phyloP scores from a whole-genome alignment of 2,113 vertebrate species.

The Elaphurus davidianus region DNA sequence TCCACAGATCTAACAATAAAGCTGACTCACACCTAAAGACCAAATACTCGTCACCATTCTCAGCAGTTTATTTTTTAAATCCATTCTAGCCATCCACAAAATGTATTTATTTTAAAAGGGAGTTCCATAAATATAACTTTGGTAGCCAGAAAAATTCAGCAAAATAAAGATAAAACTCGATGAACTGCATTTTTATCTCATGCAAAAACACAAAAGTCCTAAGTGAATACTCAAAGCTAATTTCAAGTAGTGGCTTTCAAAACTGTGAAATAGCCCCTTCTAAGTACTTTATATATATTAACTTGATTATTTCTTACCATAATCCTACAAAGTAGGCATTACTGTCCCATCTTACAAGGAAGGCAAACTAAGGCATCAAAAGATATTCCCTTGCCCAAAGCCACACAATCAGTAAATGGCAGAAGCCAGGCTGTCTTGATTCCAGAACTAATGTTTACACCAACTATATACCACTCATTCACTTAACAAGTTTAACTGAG shows the following conservation, averaged over 20 bases:
- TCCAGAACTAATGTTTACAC: neutral
- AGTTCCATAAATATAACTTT: neutral
- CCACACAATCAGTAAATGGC: neutral
- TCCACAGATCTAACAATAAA: conserved; percentile 9
- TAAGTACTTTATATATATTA: neutral
- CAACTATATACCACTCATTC: neutral
- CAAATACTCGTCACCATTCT: conserved; percentile 1
- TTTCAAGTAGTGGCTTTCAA: neutral
- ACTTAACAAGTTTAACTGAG: neutral
- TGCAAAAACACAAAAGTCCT: conserved; percentile 17
- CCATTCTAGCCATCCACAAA: conserved; percentile 9
- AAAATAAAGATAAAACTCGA: conserved; percentile 3
- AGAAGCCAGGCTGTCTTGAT: neutral
- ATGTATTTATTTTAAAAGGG: neutral
- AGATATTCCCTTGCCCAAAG: neutral
- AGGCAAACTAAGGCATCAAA: neutral
- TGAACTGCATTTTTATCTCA: neutral
- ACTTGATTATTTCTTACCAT: neutral
- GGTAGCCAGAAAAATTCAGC: neutral
- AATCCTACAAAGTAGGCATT: neutral
- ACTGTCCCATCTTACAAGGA: neutral
- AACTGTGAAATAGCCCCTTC: neutral
- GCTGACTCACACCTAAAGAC: conserved; percentile 8
- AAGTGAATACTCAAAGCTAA: neutral
- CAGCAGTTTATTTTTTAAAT: conserved; percentile 32